Evolutionary conservation across 2,113 vertebrate genomes (phyloP).

Genomic region (Peromyscus polionotus): DNA sequence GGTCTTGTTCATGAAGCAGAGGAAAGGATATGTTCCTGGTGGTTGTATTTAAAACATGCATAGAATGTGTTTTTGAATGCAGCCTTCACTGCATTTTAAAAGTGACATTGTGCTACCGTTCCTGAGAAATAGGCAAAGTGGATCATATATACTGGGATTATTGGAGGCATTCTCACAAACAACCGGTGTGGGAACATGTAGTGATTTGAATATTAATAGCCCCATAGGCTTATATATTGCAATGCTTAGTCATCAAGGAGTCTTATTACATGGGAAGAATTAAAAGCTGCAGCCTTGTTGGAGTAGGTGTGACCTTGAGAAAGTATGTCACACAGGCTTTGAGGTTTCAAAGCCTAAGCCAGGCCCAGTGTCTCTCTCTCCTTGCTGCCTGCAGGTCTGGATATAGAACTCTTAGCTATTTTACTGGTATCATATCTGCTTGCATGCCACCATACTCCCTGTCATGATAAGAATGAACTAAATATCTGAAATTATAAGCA

Average conservation of each 20-base stretch:
- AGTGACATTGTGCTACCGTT: neutral
- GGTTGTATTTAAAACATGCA: neutral
- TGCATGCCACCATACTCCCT: neutral
- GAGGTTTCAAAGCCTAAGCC: neutral
- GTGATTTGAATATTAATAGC: neutral
- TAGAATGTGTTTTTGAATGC: neutral
- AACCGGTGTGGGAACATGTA: accelerated
- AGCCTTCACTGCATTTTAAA: neutral
- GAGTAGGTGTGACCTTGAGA: neutral
- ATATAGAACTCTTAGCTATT: neutral
- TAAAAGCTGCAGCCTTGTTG: neutral
- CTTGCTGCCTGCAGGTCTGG: neutral
- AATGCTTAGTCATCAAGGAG: neutral
- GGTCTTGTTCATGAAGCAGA: neutral
- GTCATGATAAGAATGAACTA: neutral
- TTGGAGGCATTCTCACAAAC: neutral
- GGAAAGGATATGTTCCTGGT: neutral
- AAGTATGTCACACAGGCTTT: neutral
- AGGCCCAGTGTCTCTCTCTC: neutral
- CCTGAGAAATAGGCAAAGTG: neutral
- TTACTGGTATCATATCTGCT: neutral
- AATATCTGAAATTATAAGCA: neutral
- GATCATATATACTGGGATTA: no score
- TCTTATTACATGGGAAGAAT: neutral
- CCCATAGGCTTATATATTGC: neutral